Evolutionary conservation across 2,888 invertebrate genomes (phyloP), one percentile per base, ranked within the genome.

Genomic region (Dryobotodes eremita): DNA sequence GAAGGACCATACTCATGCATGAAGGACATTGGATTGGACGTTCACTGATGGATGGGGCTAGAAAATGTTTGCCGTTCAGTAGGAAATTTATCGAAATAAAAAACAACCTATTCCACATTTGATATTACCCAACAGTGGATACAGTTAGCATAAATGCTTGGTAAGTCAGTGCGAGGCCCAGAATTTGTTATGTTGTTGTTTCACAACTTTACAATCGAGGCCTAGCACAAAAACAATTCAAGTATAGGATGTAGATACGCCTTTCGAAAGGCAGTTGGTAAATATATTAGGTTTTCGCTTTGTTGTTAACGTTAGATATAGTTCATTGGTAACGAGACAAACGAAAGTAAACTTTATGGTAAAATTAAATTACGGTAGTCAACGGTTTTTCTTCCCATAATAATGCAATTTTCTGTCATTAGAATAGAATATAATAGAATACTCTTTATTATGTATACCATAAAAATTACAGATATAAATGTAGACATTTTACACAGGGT

Each of bases 181-280:
- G 71, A 82, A 79, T 88, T 81, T 82, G 77, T 87, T 84, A 77
- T 79, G 79, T 71, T 50, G 73, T 66, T n/a, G 76, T 88, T 86
- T 86, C 88, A 77, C 80, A 88, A 88, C 73, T 57, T 48, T 50
- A 66, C 79, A 70, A 68, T 73, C 64, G 82, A 75, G 82, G 73
- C 68, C 53, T 62, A 61, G 71, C 75, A 71, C 75, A 84, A 85
- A 87, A 84, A 87, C 85, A 61, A 36, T 64, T 75, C 78, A 75
- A 75, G 71, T 85, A 80, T 75, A 74, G 77, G 80, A 84, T 83
- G 77, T 83, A 77, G 65, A 76, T 84, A 74, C 62, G 64, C 68
- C 71, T 77, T 84, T 77, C 55, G 81, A 84, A 84, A 77, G 81
- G 50, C 73, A 74, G 26, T 75, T 68, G 31, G 48, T 77, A 36